A percentile compares a stretch with the other conserved stretches of the same genome.
phyloP scores from a whole-genome alignment of 2,888 invertebrate species.

The Lithophane ornitopus region DNA sequence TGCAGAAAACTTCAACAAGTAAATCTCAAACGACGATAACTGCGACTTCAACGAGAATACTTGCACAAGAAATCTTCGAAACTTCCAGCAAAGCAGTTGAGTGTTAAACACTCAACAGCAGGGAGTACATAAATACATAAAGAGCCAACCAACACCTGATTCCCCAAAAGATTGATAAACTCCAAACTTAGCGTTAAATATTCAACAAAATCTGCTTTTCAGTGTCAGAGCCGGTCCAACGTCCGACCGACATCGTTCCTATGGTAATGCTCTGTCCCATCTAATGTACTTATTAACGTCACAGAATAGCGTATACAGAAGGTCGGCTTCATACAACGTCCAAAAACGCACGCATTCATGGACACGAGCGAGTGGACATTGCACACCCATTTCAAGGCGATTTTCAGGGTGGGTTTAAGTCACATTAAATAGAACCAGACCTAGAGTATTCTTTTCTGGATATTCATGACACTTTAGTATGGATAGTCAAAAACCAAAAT shows the following conservation, averaged over 20 bases:
- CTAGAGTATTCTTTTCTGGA: no score
- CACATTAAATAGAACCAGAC: no score
- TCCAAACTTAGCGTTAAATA: conserved; percentile 43
- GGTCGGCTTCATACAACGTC: not conserved
- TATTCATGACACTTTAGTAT: no score
- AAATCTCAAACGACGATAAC: not conserved
- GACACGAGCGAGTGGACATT: no score
- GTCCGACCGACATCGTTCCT: conserved; percentile 44
- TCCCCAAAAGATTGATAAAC: conserved; percentile 41
- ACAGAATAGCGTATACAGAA: conserved; percentile 18
- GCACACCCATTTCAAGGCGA: no score
- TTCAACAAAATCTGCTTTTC: conserved; percentile 25
- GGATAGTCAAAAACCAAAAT: no score
- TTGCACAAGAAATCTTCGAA: not conserved
- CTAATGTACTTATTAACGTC: conserved; percentile 44
- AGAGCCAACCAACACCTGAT: conserved; percentile 33
- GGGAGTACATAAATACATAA: conserved; percentile 20
- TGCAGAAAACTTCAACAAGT: not conserved
- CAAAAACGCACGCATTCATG: no score
- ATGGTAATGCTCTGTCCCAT: conserved; percentile 53
- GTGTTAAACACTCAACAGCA: conserved; percentile 16
- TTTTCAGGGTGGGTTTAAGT: no score
- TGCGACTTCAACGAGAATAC: not conserved
- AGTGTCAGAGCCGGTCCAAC: conserved; percentile 17
- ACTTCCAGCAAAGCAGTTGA: not conserved